Base-by-base conservation (phyloP, 2,888 invertebrate genomes). In the Xanthia togata region DNA sequence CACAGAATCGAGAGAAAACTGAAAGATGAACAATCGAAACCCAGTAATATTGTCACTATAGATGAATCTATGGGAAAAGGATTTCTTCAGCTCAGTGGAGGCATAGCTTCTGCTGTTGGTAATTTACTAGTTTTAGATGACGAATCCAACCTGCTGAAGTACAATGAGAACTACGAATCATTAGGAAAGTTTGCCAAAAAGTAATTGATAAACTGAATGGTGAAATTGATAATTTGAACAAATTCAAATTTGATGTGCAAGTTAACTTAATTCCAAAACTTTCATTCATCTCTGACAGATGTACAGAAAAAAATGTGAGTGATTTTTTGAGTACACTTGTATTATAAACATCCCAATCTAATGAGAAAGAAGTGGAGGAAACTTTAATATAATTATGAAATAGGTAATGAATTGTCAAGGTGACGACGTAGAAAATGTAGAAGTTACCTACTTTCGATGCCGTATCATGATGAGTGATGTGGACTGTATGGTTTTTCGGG, bases 101-200 rank as follows among this genome's bases (percentile, higher is more conserved):
- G 85, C 3, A 67, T 85, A 12, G 84, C 78, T 17, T 70, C 78
- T n/a, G 82, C 73, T 50, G 77, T 84, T 31, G 85, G 84, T 79
- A 85, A 85, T 31, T 35, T 84, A 44, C 31, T 84, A 6, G 59
- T 77, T 35, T 38, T 60, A 1, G 75, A 84, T 50, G 50, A 47
- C 0, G 5, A 4, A 3, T 9, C 38, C 2, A 62, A 74, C 12
- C 38, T 76, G 8, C 17, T 83, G 1, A 84, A 76, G 47, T 78
- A 81, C 35, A 63, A 72, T 44, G 35, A 41, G 9, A 60, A 75
- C 26, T 20, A 8, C 11, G 12, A 62, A 35, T 70, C 65, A n/a
- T 38, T 78, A n/a, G 55, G 63, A 12, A 50, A 53, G 1, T 60
- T 76, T 26, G 74, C 78, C 6, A 78, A 50, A 70, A 23, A 9